phyloP scores from a whole-genome alignment of 2,888 invertebrate species.

The Schizaphis graminum region DNA sequence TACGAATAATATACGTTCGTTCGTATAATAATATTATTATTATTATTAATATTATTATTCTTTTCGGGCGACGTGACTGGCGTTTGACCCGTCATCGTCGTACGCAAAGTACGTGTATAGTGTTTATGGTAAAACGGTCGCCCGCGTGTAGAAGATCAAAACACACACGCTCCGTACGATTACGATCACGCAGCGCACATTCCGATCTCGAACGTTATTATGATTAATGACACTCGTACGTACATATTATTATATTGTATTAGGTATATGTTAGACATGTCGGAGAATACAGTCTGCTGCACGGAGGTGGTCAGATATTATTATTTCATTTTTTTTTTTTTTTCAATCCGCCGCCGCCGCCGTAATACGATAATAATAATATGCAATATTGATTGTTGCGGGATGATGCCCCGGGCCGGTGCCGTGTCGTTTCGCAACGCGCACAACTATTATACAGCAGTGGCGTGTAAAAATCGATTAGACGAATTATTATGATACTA shows the following conservation, averaged over 20 bases:
- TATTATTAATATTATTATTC: slow-evolving; percentile 11
- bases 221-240: slow-evolving; percentile 57
- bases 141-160: slow-evolving; percentile 31
- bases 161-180: slow-evolving; percentile 36
- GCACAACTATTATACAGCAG: neutral
- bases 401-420: slow-evolving; percentile 49
- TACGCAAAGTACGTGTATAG: neutral
- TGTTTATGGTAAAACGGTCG: slow-evolving; percentile 32
- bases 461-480: slow-evolving; percentile 56
- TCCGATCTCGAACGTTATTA: slow-evolving; percentile 58
- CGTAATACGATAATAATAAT: slow-evolving; percentile 38
- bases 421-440: slow-evolving; percentile 44
- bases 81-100: slow-evolving; percentile 12
- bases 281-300: neutral
- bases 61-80: slow-evolving; percentile 21
- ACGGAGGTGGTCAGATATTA: slow-evolving; percentile 48
- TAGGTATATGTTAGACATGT: neutral
- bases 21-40: neutral
- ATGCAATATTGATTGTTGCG: slow-evolving; percentile 42
- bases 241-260: neutral
- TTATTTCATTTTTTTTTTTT: neutral
- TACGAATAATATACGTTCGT: neutral
- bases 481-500: slow-evolving; percentile 35
- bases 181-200: slow-evolving; percentile 46
- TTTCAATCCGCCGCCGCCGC: neutral